These are phyloP conservation scores for Dexiosoma caninum DNA, from an alignment of 2,888 invertebrate species.

Conservation along the genomic window DNA sequence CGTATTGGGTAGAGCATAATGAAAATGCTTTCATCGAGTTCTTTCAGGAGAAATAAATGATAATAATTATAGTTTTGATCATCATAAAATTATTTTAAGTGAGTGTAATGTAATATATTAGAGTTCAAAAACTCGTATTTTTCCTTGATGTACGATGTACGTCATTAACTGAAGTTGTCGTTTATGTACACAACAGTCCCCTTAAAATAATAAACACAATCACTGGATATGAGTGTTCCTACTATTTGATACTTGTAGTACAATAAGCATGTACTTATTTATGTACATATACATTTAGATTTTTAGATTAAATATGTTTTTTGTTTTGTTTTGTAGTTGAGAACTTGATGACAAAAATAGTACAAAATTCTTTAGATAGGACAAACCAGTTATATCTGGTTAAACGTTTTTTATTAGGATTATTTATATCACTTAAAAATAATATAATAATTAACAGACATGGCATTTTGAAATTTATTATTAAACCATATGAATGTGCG, in stretches of 20 bases:
- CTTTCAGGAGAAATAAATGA: too few relatives aligned
- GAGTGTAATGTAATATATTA: conserved; percentile 52
- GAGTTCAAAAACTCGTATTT: conserved; percentile 35
- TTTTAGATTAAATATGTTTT: neutral
- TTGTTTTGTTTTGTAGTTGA: neutral
- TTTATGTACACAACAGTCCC: conserved; percentile 2
- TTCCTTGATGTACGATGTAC: conserved; percentile 25
- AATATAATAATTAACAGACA: neutral
- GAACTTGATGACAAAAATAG: neutral
- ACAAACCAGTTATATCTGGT: conserved; percentile 5
- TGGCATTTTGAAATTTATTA: neutral
- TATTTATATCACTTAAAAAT: neutral
- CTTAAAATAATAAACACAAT: neutral
- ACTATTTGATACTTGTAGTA: neutral
- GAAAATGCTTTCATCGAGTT: too few relatives aligned
- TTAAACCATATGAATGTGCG: neutral
- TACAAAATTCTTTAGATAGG: neutral
- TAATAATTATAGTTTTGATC: neutral
- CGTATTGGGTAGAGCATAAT: too few relatives aligned
- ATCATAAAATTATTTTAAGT: conserved; percentile 34
- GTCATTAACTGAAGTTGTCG: conserved; percentile 27
- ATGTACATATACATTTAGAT: neutral
- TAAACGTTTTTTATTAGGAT: neutral
- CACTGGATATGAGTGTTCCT: neutral
- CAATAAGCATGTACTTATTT: too few relatives aligned